Conservation (phyloP, 2,113 vertebrate species). For the Smithornis capensis region DNA sequence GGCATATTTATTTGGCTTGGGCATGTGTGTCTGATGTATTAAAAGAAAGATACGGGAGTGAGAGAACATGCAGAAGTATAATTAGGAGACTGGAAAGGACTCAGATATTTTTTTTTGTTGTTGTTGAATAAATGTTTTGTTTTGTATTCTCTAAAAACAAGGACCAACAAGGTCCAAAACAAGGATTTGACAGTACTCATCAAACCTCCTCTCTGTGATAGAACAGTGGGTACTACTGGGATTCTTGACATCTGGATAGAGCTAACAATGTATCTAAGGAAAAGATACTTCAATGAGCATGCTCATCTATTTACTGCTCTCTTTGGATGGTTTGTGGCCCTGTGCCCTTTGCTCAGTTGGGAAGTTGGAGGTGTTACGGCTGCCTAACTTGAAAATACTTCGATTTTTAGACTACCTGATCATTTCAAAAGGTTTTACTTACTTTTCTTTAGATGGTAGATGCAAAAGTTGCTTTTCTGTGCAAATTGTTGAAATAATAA, state of each 20-base stretch:
- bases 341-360: neutral
- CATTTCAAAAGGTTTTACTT: neutral
- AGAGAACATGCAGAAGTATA: neutral
- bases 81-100: neutral
- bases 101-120: neutral
- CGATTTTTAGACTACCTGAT: neutral
- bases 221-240: neutral
- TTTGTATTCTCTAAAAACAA: neutral
- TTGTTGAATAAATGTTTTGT: neutral
- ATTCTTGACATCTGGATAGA: neutral
- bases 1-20: neutral
- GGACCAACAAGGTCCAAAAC: too few species aligned
- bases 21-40: neutral
- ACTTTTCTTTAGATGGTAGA: neutral
- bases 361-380: neutral
- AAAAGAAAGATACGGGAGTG: neutral
- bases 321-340: neutral
- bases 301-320: neutral
- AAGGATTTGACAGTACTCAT: neutral
- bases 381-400: neutral
- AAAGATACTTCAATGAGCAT: neutral
- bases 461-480: neutral
- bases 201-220: neutral
- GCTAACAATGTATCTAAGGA: neutral
- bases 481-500: neutral